Percentiles rank a stretch among this genome's conserved stretches.
Evolutionary conservation across 64 coral and sea anemone species (phyloP).

Genomic region (Dendronephthya gigantea): DNA sequence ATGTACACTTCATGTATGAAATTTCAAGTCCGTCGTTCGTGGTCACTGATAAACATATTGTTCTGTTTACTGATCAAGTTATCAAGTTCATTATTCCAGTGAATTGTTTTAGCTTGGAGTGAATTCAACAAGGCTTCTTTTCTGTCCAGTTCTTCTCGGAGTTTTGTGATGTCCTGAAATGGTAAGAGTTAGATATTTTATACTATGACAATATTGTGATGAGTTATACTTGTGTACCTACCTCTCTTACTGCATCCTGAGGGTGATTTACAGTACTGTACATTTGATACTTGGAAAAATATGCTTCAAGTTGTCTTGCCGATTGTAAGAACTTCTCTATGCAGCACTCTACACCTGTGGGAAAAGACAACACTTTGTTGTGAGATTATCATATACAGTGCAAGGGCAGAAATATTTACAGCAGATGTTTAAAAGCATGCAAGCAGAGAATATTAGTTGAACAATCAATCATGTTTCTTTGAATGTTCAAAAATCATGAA

Average conservation of each 20-base stretch:
- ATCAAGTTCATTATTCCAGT: conserved; percentile 15
- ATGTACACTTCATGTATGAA: neutral
- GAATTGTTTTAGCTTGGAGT: conserved; percentile 12
- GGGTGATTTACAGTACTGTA: conserved; percentile 4
- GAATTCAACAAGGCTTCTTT: neutral
- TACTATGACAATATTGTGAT: too few species aligned
- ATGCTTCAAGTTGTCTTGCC: neutral
- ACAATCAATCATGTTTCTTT: too few species aligned
- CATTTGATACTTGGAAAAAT: conserved; percentile 15
- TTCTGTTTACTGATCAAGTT: conserved; percentile 3
- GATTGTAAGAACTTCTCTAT: neutral
- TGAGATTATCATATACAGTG: neutral
- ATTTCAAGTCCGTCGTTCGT: neutral
- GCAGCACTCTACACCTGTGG: neutral
- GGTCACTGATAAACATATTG: neutral
- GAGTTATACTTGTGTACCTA: neutral
- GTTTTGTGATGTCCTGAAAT: neutral
- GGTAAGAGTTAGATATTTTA: neutral
- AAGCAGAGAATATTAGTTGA: neutral
- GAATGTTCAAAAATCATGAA: too few species aligned
- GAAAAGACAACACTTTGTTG: neutral
- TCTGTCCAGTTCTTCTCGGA: neutral
- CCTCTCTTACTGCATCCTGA: neutral
- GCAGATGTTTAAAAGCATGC: neutral
- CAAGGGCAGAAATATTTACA: too few species aligned